Conservation (phyloP, 2,888 invertebrate species). For the Harpalus rufipes region DNA sequence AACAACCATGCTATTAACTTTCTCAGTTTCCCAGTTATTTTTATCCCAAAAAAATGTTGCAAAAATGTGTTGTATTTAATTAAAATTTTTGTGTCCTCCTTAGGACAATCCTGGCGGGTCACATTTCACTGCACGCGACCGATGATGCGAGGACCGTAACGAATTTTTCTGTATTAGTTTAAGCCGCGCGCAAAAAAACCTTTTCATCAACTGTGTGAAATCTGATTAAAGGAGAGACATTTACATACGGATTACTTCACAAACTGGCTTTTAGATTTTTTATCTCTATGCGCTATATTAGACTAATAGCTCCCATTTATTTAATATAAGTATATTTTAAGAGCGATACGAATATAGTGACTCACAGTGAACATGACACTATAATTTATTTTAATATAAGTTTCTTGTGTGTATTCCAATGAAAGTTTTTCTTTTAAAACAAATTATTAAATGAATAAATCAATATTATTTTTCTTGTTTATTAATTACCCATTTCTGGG, state of each 20-base stretch:
- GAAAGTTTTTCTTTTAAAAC: too few relatives aligned
- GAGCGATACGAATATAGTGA: neutral
- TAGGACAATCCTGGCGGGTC: slow-evolving; percentile 9
- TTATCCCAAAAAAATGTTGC: neutral
- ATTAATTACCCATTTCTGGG: too few relatives aligned
- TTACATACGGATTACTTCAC: slow-evolving; percentile 47
- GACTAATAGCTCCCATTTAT: slow-evolving; percentile 15
- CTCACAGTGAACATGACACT: too few relatives aligned
- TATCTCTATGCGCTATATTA: slow-evolving; percentile 16
- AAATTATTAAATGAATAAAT: too few relatives aligned
- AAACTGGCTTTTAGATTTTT: slow-evolving; percentile 16
- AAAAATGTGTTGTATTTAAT: neutral
- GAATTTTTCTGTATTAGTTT: slow-evolving; percentile 53
- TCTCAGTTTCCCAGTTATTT: neutral
- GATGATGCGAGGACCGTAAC: slow-evolving; percentile 37
- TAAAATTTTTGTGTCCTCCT: neutral
- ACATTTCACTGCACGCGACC: slow-evolving; percentile 49
- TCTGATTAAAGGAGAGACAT: slow-evolving; percentile 34
- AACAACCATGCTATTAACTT: too few relatives aligned
- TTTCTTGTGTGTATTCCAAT: too few relatives aligned
- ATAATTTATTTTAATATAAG: too few relatives aligned
- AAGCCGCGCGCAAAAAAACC: slow-evolving; percentile 51
- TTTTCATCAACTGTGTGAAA: slow-evolving; percentile 51
- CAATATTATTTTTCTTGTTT: too few relatives aligned
- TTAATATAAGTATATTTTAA: neutral